Evolutionary conservation across 2,888 invertebrate species (phyloP).

Genomic region (Bursaphelenchus okinawaensis): DNA sequence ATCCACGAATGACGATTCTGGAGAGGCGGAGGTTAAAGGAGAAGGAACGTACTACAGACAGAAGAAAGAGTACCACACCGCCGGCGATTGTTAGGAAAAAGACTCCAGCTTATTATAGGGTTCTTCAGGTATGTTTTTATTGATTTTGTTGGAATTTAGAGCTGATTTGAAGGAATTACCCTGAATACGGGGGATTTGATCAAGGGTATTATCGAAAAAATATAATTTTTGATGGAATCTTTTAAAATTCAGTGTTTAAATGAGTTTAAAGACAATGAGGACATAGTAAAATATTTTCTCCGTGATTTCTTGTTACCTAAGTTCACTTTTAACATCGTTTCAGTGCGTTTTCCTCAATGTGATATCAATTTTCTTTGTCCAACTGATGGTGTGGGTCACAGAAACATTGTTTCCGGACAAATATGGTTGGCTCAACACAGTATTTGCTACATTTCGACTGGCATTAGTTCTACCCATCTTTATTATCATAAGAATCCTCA

Average conservation of each 20-base stretch:
- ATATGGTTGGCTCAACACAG: constrained; percentile 12
- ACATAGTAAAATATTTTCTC: too few relatives aligned
- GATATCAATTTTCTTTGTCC: constrained; percentile 20
- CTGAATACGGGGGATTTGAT: too few relatives aligned
- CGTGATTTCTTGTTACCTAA: background rate
- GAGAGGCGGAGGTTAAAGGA: constrained; percentile 17
- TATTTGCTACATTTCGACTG: constrained; percentile 24
- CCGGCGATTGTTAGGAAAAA: constrained; percentile 16
- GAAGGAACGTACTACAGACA: constrained; percentile 9
- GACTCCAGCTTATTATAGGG: constrained; percentile 19
- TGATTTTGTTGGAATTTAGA: too few relatives aligned
- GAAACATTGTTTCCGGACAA: constrained; percentile 20
- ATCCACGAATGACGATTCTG: constrained; percentile 15
- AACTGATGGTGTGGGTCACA: constrained; percentile 24
- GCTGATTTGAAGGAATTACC: too few relatives aligned
- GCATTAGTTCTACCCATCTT: constrained; percentile 30
- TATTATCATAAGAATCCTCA: constrained; percentile 35
- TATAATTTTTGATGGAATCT: too few relatives aligned
- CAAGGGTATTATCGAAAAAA: too few relatives aligned
- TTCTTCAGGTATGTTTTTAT: constrained; percentile 14
- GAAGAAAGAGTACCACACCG: constrained; percentile 7
- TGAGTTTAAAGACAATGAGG: too few relatives aligned
- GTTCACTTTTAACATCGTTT: constrained; percentile 22
- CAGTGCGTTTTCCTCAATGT: constrained; percentile 34
- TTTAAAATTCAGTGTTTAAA: too few relatives aligned